A percentile compares a stretch with the other conserved stretches of the same genome.
Conservation (phyloP, 1,140 invertebrate species). For the Heterodera schachtii region DNA sequence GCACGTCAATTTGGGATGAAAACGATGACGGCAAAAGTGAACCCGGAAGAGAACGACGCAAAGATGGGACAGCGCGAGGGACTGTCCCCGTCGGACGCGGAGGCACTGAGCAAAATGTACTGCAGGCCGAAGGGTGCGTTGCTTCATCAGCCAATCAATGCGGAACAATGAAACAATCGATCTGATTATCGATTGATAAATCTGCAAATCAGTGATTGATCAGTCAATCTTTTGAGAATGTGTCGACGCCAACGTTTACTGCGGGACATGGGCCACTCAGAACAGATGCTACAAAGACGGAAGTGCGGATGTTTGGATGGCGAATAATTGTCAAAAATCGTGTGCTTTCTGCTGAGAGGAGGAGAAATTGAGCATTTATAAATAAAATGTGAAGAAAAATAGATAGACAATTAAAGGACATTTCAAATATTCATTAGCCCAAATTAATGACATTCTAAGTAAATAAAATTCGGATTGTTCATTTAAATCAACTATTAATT, state of each 20-base stretch:
- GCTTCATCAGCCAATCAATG: too few relatives aligned
- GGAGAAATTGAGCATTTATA: not conserved
- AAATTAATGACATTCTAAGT: too few relatives aligned
- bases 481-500: too few relatives aligned
- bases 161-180: not conserved
- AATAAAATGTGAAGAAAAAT: too few relatives aligned
- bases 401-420: too few relatives aligned
- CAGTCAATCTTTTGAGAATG: conserved; percentile 29
- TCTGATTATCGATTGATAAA: not conserved
- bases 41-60: conserved; percentile 43
- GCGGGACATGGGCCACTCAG: conserved; percentile 54
- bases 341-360: conserved; percentile 26
- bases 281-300: conserved; percentile 35
- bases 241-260: conserved; percentile 57
- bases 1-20: conserved; percentile 29
- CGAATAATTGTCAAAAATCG: conserved; percentile 34
- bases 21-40: conserved; percentile 56
- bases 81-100: conserved; percentile 43
- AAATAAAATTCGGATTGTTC: too few relatives aligned
- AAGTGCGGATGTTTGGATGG: conserved; percentile 25
- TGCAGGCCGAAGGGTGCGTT: conserved; percentile 37
- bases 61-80: conserved; percentile 56
- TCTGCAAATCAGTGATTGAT: too few relatives aligned
- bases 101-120: conserved; percentile 58
- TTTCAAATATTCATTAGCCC: too few relatives aligned